phyloP scores from a whole-genome alignment of 2,797 vertebrate genomes.

The Clarias fuscus region DNA sequence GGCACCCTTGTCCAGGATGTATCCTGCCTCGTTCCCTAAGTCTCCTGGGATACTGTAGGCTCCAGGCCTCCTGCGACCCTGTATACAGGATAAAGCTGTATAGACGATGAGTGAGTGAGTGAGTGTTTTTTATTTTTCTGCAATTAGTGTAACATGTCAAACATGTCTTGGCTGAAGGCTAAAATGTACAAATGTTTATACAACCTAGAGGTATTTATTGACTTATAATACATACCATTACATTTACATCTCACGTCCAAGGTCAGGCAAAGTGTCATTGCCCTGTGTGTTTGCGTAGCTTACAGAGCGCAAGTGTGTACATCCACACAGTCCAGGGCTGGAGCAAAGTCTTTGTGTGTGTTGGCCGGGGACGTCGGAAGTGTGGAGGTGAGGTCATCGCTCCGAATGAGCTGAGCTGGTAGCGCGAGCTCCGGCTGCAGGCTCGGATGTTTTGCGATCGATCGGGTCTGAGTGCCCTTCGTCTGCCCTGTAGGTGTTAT shows the following conservation, averaged over 20 bases:
- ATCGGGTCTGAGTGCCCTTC: conserved; percentile 50
- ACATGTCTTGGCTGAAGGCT: not conserved
- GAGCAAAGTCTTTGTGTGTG: conserved; percentile 19
- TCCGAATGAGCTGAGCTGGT: conserved; percentile 49
- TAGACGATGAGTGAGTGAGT: too few relatives aligned
- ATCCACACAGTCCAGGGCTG: not conserved
- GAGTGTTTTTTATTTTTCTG: too few relatives aligned
- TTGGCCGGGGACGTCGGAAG: conserved; percentile 13
- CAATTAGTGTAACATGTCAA: not conserved
- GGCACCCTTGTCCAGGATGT: too few relatives aligned
- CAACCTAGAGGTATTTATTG: not conserved
- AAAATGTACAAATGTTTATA: not conserved
- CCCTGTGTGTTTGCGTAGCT: not conserved
- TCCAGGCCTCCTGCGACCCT: too few relatives aligned
- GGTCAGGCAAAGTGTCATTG: not conserved
- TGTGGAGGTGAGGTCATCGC: conserved; percentile 49
- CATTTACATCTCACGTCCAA: not conserved
- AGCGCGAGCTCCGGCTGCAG: conserved; percentile 38
- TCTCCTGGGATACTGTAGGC: too few relatives aligned
- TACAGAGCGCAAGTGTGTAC: not conserved
- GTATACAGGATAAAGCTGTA: too few relatives aligned
- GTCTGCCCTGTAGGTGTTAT: conserved; percentile 55
- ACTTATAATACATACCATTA: not conserved
- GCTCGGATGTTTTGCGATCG: conserved; percentile 54
- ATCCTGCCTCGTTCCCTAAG: too few relatives aligned